Conservation (phyloP, 2,797 vertebrate species). For the Pitangus sulphuratus region DNA sequence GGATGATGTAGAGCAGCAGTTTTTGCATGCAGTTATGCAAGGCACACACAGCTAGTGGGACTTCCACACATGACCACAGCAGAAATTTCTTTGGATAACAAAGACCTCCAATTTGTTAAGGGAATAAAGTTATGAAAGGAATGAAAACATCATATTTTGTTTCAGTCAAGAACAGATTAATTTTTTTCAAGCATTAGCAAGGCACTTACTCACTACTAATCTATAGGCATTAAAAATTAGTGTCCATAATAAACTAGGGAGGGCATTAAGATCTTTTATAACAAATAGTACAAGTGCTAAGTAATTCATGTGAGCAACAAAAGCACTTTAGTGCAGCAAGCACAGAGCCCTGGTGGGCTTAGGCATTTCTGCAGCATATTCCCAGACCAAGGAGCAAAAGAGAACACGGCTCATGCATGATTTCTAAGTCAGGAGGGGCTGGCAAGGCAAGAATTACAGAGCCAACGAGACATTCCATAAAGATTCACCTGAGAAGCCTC, state of each 20-base stretch:
- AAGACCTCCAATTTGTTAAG: background rate
- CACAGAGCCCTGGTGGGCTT: background rate
- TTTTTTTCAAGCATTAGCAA: background rate
- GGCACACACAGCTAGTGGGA: background rate
- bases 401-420: background rate
- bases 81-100: background rate
- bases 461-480: background rate
- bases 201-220: background rate
- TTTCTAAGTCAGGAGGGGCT: background rate
- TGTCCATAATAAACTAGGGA: background rate
- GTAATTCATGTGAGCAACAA: background rate
- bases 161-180: background rate
- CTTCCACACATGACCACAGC: background rate
- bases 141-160: background rate
- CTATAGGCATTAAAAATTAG: background rate
- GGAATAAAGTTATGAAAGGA: background rate
- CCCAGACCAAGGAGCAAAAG: background rate
- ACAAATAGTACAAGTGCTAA: background rate
- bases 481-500: background rate
- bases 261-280: background rate
- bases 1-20: background rate
- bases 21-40: background rate
- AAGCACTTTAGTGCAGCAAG: background rate
- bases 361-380: background rate
- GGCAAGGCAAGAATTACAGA: background rate